Evolutionary conservation across 2,113 vertebrate genomes (phyloP), one percentile per base, ranked within the genome.

Genomic region (Grus americana): DNA sequence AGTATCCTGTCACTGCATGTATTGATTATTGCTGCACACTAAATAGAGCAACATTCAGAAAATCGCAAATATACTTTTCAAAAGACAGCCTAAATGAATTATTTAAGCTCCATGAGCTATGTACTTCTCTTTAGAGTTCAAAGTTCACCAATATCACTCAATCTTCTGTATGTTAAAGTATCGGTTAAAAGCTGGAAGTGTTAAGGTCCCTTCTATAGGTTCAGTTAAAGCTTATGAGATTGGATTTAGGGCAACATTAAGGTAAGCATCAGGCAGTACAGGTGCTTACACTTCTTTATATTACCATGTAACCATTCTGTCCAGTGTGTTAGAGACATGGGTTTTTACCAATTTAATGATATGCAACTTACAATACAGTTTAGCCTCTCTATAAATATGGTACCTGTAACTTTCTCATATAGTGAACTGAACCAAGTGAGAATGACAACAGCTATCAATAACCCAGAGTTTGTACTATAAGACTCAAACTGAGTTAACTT

Each of bases 321-420:
- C 17, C 1, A 1, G 11, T 55, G n/a, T 14, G 14, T 32, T 58
- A 68, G 15, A 71, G 17, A 30, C 16, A 38, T 12, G 7, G 1
- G 10, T 18, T 66, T 84, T 66, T 30, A 61, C 16, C n/a, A 55
- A 5, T 59, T 72, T 79, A 86, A 27, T 49, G 8, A 52, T 20
- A 34, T 1, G 2, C 12, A 62, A 58, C 2, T 38, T 74, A 36
- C 19, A 67, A 15, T 17, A 84, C 3, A 1, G 0, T 78, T 88
- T 74, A 44, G 9, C 21, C 7, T 8, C 16, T 34, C 47, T 81
- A 4, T 34, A 73, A 66, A 52, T 38, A 55, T 1, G 3, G 3
- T 1, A 30, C 5, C 16, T 30, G n/a, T 63, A 62, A 15, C 21
- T 92, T 88, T 84, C 18, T 72, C 71, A 4, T 36, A 12, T 5